These are phyloP conservation scores for Taphrorychus bicolor DNA, from an alignment of 2,888 invertebrate species.

Conservation along the genomic window DNA sequence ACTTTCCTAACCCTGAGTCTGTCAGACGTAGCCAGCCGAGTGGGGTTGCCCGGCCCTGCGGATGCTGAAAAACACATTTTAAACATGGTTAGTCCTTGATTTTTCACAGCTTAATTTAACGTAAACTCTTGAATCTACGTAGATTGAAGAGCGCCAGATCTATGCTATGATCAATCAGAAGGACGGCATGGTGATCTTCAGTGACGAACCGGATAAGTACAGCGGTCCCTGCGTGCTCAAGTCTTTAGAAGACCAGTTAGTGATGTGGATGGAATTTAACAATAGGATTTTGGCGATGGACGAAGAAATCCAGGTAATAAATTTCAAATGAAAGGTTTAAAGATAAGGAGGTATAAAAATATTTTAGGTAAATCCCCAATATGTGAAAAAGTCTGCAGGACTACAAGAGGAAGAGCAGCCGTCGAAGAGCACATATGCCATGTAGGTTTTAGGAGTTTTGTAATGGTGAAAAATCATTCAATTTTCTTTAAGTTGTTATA, in stretches of 20 bases:
- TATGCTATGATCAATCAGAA: conserved; percentile 97
- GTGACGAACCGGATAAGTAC: conserved; percentile 95
- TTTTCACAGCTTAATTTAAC: neutral
- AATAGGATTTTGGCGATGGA: conserved; percentile 92
- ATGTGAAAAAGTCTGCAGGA: conserved; percentile 59
- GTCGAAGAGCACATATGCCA: conserved; percentile 59
- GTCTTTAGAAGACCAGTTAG: conserved; percentile 85
- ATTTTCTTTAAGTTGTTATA: no score
- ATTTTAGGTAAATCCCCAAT: conserved; percentile 76
- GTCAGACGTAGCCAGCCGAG: conserved; percentile 88
- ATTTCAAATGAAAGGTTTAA: neutral
- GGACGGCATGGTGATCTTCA: conserved; percentile 97
- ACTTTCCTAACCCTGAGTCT: conserved; percentile 91
- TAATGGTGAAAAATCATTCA: no score
- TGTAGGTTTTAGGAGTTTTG: conserved; percentile 54
- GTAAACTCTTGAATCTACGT: no score
- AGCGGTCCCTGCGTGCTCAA: conserved; percentile 88
- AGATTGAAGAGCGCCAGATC: conserved; percentile 97
- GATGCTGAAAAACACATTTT: conserved; percentile 94
- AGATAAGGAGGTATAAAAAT: no score
- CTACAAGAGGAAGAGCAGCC: conserved; percentile 60
- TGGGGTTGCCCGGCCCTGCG: conserved; percentile 80
- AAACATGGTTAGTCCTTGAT: conserved; percentile 78
- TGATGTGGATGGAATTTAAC: conserved; percentile 85
- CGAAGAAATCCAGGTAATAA: conserved; percentile 83